Evolutionary conservation across 2,113 vertebrate genomes (phyloP).

Genomic region (Fulica atra): DNA sequence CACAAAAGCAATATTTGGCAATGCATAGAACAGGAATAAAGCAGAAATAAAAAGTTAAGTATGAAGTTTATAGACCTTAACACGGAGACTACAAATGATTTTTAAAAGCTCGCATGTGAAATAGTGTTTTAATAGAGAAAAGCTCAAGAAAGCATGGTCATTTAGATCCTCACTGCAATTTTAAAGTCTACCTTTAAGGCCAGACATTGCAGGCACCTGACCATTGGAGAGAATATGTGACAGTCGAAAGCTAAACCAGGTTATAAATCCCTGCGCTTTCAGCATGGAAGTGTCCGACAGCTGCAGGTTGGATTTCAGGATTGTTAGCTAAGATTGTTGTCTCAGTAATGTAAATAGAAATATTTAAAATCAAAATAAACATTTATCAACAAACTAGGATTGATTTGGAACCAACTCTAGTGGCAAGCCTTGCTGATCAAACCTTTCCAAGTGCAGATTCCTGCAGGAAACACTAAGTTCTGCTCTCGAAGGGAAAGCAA

Average conservation of each 20-base stretch:
- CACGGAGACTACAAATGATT: not conserved
- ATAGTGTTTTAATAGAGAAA: not conserved
- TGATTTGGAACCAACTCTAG: not conserved
- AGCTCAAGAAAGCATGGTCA: not conserved
- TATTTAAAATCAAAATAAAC: not conserved
- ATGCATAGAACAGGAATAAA: not conserved
- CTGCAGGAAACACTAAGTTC: not conserved
- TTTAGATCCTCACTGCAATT: not conserved
- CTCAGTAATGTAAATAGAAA: not conserved
- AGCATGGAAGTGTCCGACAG: not conserved
- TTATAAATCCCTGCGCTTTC: not conserved
- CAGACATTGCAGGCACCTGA: not conserved
- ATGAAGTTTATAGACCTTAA: conserved; percentile 30
- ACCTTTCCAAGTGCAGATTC: not conserved
- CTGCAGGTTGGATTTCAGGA: not conserved
- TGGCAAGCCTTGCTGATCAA: not conserved
- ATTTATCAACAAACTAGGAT: not conserved
- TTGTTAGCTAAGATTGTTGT: not conserved
- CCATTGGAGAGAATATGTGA: not conserved
- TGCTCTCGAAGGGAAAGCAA: not conserved
- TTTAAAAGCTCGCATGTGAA: not conserved
- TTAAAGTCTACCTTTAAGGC: not conserved
- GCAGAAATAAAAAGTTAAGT: conserved; percentile 40
- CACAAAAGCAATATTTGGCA: conserved; percentile 56
- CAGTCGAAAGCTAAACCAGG: not conserved